Conservation (phyloP, 2,888 invertebrate species). For the Agrotis ipsilon region DNA sequence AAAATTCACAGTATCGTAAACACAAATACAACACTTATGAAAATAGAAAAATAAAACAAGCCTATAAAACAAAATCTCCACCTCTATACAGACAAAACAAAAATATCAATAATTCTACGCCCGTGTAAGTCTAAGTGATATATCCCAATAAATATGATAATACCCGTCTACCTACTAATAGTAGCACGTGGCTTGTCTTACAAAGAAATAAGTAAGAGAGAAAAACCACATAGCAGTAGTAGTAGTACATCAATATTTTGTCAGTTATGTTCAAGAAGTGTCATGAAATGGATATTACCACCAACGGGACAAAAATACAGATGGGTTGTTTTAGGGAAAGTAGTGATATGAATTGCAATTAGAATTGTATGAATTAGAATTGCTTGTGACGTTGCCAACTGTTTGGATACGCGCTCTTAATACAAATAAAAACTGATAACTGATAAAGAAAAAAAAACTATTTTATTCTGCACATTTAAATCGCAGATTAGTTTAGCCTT, state of each 20-base stretch:
- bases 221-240: not conserved
- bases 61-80: conserved; percentile 1
- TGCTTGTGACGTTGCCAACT: no score
- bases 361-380: no score
- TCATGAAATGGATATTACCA: no score
- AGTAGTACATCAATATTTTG: no score
- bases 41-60: not conserved
- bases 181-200: conserved; percentile 45
- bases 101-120: conserved; percentile 50
- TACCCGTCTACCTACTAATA: conserved; percentile 45
- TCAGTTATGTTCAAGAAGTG: no score
- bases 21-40: not conserved
- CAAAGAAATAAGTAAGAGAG: conserved; percentile 4
- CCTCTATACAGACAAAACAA: conserved; percentile 14
- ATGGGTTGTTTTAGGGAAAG: no score
- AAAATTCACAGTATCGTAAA: no score
- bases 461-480: not conserved
- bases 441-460: not conserved
- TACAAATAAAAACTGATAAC: no score
- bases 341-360: no score
- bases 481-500: not conserved
- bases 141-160: conserved; percentile 63
- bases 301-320: no score
- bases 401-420: no score
- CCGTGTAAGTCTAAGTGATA: conserved; percentile 42